Percentiles rank a stretch among this genome's conserved stretches.
Evolutionary conservation across 2,888 invertebrate genomes (phyloP).

Genomic region (Ichneumoninae sp.): DNA sequence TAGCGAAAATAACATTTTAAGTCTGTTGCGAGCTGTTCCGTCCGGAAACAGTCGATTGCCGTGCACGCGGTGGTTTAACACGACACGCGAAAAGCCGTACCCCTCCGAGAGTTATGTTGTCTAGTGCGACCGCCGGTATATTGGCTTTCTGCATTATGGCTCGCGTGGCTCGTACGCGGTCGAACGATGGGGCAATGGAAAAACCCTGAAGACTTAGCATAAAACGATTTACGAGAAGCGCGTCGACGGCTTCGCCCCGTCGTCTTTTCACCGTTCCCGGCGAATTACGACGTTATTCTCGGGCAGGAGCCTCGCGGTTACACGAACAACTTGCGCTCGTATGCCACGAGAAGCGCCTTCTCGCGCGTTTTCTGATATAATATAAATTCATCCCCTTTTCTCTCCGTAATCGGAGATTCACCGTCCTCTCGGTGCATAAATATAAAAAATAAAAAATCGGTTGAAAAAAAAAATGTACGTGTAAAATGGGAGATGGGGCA

Average conservation of each 20-base stretch:
- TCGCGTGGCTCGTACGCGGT: constrained; percentile 44
- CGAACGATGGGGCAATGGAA: constrained; percentile 28
- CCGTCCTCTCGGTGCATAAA: constrained; percentile 18
- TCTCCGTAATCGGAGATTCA: constrained; percentile 25
- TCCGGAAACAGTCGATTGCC: neutral
- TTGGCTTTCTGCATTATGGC: constrained; percentile 46
- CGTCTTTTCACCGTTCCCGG: constrained; percentile 20
- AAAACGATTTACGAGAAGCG: constrained; percentile 75
- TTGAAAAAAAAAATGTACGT: too few species aligned
- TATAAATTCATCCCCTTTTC: constrained; percentile 42
- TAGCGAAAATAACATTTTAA: constrained; percentile 18
- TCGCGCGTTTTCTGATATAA: constrained; percentile 25
- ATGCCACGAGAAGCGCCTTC: constrained; percentile 5
- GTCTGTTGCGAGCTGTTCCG: neutral
- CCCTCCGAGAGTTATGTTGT: constrained; percentile 17
- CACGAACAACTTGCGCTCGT: neutral
- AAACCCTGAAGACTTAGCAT: constrained; percentile 64
- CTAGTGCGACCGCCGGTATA: constrained; percentile 24
- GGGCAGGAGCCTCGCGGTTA: constrained; percentile 8
- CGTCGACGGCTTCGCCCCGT: constrained; percentile 42
- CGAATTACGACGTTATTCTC: constrained; percentile 54
- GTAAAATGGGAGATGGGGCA: too few species aligned
- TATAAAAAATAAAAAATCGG: neutral
- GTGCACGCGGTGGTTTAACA: constrained; percentile 6
- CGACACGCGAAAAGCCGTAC: constrained; percentile 32